phyloP scores from a whole-genome alignment of 1,140 invertebrate species.

The Bombus pascuorum region DNA sequence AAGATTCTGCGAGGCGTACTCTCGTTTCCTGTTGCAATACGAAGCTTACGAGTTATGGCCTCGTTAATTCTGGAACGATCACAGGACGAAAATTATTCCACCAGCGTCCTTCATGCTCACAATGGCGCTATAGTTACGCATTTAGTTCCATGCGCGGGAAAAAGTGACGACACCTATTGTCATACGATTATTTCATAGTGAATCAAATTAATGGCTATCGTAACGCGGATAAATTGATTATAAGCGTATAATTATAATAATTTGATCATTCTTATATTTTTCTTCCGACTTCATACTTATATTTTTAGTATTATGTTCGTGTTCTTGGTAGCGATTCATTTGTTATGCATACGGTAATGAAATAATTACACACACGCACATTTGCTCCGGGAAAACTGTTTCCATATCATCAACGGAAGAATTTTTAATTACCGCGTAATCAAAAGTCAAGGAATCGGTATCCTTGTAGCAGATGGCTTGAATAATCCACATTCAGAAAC shows the following conservation, averaged over 20 bases:
- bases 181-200: neutral
- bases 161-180: neutral
- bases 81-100: constrained; percentile 14
- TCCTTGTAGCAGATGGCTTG: neutral
- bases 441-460: neutral
- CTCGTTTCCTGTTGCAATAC: neutral
- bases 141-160: neutral
- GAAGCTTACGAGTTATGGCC: neutral
- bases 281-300: too few relatives aligned
- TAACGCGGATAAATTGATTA: neutral
- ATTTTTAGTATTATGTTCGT: neutral
- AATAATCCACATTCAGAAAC: neutral
- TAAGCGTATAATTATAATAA: neutral
- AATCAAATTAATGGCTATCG: neutral
- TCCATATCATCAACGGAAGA: neutral
- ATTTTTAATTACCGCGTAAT: constrained; percentile 3
- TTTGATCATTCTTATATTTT: neutral
- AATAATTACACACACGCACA: neutral
- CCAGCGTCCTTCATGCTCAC: neutral
- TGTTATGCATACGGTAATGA: neutral
- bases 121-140: neutral
- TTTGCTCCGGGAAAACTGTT: neutral
- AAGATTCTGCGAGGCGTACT: neutral
- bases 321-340: neutral
- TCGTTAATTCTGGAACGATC: neutral